These are phyloP conservation scores for Pterocles burchelli DNA, from an alignment of 2,113 vertebrate species.

Conservation along the genomic window DNA sequence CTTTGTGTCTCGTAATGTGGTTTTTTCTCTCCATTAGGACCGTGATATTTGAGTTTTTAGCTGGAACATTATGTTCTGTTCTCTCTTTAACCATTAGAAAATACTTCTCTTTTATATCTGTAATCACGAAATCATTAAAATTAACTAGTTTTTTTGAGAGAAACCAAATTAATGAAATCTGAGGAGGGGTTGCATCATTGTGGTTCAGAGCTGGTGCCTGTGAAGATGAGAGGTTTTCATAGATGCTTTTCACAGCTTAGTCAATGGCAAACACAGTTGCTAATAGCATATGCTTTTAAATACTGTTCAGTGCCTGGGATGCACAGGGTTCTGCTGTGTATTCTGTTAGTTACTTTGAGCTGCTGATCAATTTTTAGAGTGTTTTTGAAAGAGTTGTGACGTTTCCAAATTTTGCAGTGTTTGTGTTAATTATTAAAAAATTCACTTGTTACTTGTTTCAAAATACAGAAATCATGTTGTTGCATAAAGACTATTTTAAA, in stretches of 20 bases:
- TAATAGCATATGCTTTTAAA: not conserved
- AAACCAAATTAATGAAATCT: not conserved
- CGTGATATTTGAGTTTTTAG: not conserved
- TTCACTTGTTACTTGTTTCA: not conserved
- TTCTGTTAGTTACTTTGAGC: not conserved
- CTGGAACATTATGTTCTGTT: not conserved
- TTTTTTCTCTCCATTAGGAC: not conserved
- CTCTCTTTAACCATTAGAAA: not conserved
- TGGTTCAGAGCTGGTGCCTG: not conserved
- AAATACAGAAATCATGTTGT: not conserved
- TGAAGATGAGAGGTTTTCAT: not conserved
- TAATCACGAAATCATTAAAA: not conserved
- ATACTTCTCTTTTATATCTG: not conserved
- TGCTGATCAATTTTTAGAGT: not conserved
- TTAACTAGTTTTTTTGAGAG: not conserved
- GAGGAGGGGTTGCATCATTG: not conserved
- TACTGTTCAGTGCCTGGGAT: not conserved
- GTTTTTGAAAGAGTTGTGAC: not conserved
- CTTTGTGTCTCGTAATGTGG: not conserved
- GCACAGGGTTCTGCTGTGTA: fast-evolving
- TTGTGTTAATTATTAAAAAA: not conserved
- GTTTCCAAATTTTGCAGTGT: not conserved
- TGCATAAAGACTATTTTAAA: not conserved
- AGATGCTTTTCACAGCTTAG: not conserved
- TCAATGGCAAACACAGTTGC: not conserved